These are phyloP conservation scores for Synanthedon tipuliformis DNA, from an alignment of 2,888 invertebrate species.

Conservation along the genomic window DNA sequence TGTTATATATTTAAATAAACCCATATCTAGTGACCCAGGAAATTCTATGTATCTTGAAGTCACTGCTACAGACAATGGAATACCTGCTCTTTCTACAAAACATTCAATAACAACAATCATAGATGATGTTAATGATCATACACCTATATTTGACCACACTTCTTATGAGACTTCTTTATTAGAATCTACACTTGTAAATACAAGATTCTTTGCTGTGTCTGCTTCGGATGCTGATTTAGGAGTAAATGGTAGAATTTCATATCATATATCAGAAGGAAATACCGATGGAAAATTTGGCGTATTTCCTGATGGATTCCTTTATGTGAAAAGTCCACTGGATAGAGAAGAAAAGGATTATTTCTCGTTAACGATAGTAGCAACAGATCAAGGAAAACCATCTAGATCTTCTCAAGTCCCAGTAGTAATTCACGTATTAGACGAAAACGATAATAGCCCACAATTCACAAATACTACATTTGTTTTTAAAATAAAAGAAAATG, in stretches of 20 bases:
- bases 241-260: conserved; percentile 81
- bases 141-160: conserved; percentile 91
- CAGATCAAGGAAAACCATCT: conserved; percentile 82
- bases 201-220: conserved; percentile 88
- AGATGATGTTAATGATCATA: conserved; percentile 94
- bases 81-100: conserved; percentile 79
- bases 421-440: conserved; percentile 93
- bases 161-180: conserved; percentile 92
- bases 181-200: conserved; percentile 92
- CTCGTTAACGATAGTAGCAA: conserved; percentile 85
- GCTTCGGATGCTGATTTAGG: conserved; percentile 92
- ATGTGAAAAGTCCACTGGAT: conserved; percentile 87
- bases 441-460: conserved; percentile 95
- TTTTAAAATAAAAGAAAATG: conserved; percentile 90
- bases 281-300: conserved; percentile 88
- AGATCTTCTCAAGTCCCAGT: conserved; percentile 89
- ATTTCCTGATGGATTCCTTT: conserved; percentile 94
- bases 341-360: conserved; percentile 93
- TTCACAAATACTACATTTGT: conserved; percentile 92
- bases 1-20: conserved; percentile 87
- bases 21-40: conserved; percentile 80
- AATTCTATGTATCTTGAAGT: conserved; percentile 80
- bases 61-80: conserved; percentile 87
- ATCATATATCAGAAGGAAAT: conserved; percentile 89
- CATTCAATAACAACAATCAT: conserved; percentile 79